Base-by-base conservation (phyloP, 2,888 invertebrate species). In the Lochmaea crataegi region DNA sequence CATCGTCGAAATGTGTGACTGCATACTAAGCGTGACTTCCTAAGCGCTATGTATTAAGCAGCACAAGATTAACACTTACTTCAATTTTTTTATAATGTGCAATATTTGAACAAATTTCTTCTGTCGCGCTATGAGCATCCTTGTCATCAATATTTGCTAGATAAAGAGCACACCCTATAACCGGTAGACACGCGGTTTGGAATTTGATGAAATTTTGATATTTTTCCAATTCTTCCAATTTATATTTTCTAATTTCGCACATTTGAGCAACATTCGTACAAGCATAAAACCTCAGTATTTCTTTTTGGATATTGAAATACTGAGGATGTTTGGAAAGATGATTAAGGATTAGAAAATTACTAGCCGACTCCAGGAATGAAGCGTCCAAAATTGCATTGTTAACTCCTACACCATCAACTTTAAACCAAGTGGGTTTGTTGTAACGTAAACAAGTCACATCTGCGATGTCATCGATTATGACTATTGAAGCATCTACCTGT, bases 101-200 rank as follows among this genome's bases (percentile, higher is more conserved):
- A 18, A 68, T 42, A 2, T 60, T 56, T 1, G 26, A 16, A 11
- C 32, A 45, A 45, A 60, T 48, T 9, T 68, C 26, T 26, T 45
- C 10, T 2, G n/a, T 18, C 12, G 41, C 16, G 0, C n/a, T 14
- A 22, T 56, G 18, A 38, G 45, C 12, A 9, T 18, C 18, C 26
- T 14, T 41, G 22, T 68, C 60, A 58, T 48, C 68, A 11, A 68
- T 68, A 45, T 68, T 68, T 22, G 60, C 60, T 16, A 68, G 22
- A 68, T 60, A 53, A 7, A 68, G 38, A 10, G 58, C 68, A 48
- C 22, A 60, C 1, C n/a, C 11, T 9, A 68, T 12, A 26, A 22
- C 2, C 12, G 60, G 42, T 60, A 45, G 42, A 0, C n/a, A 32
- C 41, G 26, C n/a, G 14, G 22, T 22, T 48, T 60, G 32, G 3